A percentile compares a stretch with the other conserved stretches of the same genome.
Conservation (phyloP, 2,888 invertebrate genomes). For the Galerucella calmariensis region DNA sequence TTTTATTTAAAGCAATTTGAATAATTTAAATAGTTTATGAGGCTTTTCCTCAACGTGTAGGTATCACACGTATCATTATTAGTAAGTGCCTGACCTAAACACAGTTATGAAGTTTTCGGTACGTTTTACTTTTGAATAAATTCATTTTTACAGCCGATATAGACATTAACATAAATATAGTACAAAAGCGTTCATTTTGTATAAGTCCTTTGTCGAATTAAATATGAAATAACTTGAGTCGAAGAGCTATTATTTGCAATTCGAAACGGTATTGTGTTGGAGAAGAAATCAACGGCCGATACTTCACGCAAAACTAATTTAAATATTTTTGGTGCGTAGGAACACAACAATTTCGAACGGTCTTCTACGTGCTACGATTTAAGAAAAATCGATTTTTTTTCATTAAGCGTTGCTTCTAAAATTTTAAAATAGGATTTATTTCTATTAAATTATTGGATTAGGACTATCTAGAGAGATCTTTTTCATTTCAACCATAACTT, state of each 20-base stretch:
- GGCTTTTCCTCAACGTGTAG: constrained; percentile 19
- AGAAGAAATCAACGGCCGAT: constrained; percentile 11
- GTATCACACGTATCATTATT: constrained; percentile 36
- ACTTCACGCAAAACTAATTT: constrained; percentile 17
- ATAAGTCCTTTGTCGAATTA: constrained; percentile 21
- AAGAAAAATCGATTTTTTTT: neutral
- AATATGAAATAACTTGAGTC: constrained; percentile 26
- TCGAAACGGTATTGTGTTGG: constrained; percentile 25
- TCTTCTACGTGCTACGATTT: constrained; percentile 5
- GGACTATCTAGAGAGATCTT: no score
- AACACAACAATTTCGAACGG: constrained; percentile 4
- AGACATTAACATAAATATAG: constrained; percentile 40
- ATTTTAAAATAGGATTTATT: neutral
- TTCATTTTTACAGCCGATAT: constrained; percentile 37
- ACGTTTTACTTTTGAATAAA: constrained; percentile 38
- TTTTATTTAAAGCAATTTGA: constrained; percentile 32
- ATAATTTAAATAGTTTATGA: constrained; percentile 31
- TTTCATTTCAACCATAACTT: no score
- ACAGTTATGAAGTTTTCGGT: constrained; percentile 36
- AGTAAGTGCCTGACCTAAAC: constrained; percentile 36
- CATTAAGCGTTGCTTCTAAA: neutral
- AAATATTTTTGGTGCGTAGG: constrained; percentile 13
- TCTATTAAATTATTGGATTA: no score
- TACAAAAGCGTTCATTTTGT: constrained; percentile 25
- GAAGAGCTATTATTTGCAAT: constrained; percentile 25